Evolutionary conservation across 2,797 vertebrate genomes (phyloP).

Genomic region (Australoheros facetus): DNA sequence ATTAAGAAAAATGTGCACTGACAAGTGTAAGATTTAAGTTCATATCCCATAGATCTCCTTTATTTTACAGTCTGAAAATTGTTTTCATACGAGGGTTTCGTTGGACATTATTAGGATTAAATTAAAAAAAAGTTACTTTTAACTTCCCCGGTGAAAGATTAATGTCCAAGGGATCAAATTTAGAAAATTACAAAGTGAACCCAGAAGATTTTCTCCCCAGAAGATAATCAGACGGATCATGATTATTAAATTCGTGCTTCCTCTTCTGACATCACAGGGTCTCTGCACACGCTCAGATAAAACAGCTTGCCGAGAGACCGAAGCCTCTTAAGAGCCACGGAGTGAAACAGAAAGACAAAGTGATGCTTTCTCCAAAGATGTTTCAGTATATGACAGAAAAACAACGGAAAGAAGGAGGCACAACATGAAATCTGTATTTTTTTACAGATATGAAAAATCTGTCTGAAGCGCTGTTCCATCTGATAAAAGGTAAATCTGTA

Average conservation of each 20-base stretch:
- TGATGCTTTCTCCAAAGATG: background rate
- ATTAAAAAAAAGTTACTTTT: constrained; percentile 20
- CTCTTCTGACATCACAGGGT: constrained; percentile 28
- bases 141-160: constrained; percentile 33
- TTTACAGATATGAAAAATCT: background rate
- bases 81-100: constrained; percentile 16
- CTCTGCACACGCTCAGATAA: constrained; percentile 27
- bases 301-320: constrained; percentile 9
- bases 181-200: constrained; percentile 25
- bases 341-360: background rate
- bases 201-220: constrained; percentile 31
- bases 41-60: constrained; percentile 15
- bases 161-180: constrained; percentile 30
- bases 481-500: background rate
- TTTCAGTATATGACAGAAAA: background rate
- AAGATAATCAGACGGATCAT: constrained; percentile 29
- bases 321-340: constrained; percentile 7
- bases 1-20: background rate
- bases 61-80: background rate
- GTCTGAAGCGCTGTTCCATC: background rate
- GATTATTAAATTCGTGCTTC: constrained; percentile 57
- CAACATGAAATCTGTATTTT: background rate
- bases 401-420: background rate
- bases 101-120: constrained; percentile 29
- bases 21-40: background rate